These are phyloP conservation scores for Chiloscyllium plagiosum DNA, from an alignment of 2,113 vertebrate genomes.

Conservation along the genomic window DNA sequence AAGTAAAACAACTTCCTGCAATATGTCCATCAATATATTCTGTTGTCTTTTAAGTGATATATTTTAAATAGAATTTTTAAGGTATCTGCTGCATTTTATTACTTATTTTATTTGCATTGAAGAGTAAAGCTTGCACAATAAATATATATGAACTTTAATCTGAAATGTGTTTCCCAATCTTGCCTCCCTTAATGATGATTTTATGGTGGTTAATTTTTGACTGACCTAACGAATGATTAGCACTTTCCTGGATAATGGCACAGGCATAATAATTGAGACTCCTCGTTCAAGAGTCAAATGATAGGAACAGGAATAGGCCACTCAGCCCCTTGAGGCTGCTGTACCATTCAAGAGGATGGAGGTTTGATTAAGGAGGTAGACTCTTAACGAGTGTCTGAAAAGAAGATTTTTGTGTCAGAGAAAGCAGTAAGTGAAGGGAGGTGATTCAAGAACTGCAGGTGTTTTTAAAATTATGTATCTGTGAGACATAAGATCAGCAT, in stretches of 20 bases:
- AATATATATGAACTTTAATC: background rate
- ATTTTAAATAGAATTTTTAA: background rate
- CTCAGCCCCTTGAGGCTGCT: no score
- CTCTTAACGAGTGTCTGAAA: no score
- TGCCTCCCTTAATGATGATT: background rate
- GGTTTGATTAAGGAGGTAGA: no score
- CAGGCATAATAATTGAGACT: no score
- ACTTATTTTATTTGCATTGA: background rate
- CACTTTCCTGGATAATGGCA: background rate
- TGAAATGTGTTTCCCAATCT: background rate
- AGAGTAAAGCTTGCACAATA: background rate
- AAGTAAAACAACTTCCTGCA: background rate
- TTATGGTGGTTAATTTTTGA: background rate
- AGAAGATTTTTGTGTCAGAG: no score
- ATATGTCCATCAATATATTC: background rate
- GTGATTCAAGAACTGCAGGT: no score
- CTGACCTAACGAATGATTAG: background rate
- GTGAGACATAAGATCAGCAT: no score
- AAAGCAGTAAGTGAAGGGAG: no score
- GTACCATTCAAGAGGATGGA: no score
- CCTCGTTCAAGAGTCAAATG: no score
- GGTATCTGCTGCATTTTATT: background rate
- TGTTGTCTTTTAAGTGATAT: background rate
- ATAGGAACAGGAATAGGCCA: no score
- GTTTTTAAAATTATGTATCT: no score